These are phyloP conservation scores for Euclidia mi DNA, from an alignment of 2,888 invertebrate genomes.

Conservation along the genomic window DNA sequence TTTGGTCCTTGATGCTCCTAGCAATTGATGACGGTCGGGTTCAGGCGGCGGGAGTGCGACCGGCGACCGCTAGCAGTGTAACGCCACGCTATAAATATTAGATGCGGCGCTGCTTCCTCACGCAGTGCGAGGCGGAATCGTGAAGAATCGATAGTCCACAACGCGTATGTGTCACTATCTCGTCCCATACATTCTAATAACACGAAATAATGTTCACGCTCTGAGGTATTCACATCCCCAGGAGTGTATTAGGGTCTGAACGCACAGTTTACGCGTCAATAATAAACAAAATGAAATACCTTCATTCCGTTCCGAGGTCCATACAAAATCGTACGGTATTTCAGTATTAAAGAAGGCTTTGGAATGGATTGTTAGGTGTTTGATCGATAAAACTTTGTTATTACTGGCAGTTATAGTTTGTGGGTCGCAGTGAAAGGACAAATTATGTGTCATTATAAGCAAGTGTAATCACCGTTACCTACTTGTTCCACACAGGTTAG, in stretches of 20 bases:
- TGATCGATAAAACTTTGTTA: conserved; percentile 55
- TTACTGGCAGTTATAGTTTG: conserved; percentile 8
- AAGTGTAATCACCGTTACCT: conserved; percentile 2
- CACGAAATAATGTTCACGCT: conserved; percentile 57
- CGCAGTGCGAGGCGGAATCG: conserved; percentile 55
- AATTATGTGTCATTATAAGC: conserved; percentile 14
- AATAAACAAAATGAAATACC: conserved; percentile 64
- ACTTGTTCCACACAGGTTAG: background rate
- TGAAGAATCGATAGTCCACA: conserved; percentile 74
- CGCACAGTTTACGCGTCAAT: conserved; percentile 60
- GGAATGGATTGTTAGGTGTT: conserved; percentile 43
- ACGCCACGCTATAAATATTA: conserved; percentile 76
- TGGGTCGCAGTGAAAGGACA: conserved; percentile 6
- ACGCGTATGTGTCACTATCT: conserved; percentile 61
- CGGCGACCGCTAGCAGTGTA: conserved; percentile 60
- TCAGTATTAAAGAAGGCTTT: conserved; percentile 36
- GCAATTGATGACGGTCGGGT: conserved; percentile 71
- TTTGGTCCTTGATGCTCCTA: conserved; percentile 55
- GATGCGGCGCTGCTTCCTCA: conserved; percentile 63
- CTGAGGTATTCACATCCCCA: conserved; percentile 62
- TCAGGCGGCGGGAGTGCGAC: conserved; percentile 45
- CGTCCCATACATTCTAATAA: conserved; percentile 64
- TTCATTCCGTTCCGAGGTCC: conserved; percentile 29
- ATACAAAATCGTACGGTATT: conserved; percentile 32
- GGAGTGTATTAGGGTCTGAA: conserved; percentile 59